phyloP scores from a whole-genome alignment of 1,140 invertebrate genomes.

The Melipona quadrifasciata region DNA sequence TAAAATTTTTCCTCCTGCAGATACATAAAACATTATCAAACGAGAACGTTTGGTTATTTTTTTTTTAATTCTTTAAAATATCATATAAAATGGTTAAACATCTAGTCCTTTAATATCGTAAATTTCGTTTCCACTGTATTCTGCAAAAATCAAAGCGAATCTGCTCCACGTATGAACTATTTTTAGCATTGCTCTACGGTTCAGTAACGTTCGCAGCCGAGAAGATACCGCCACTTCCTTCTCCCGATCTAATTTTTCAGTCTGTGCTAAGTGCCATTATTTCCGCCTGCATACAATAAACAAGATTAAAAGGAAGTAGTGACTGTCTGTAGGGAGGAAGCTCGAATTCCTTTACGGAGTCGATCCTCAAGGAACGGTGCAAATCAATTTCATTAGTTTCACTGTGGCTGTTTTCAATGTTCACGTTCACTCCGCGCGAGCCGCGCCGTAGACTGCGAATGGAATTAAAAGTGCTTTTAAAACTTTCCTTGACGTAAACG shows the following conservation, averaged over 20 bases:
- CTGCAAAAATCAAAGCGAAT: too few species aligned
- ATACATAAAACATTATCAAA: too few species aligned
- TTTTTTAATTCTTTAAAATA: too few species aligned
- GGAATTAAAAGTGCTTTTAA: conserved; percentile 32
- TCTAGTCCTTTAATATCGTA: too few species aligned
- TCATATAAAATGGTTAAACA: too few species aligned
- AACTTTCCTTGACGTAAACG: background rate
- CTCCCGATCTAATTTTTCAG: background rate
- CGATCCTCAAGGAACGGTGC: conserved; percentile 13
- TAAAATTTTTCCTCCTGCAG: too few species aligned
- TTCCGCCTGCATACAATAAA: background rate
- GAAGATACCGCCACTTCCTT: background rate
- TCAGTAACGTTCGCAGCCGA: background rate
- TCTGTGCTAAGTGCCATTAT: too few species aligned
- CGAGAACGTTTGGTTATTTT: too few species aligned
- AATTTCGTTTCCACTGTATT: too few species aligned
- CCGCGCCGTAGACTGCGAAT: background rate
- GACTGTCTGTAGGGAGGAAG: background rate
- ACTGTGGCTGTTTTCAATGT: conserved; percentile 22
- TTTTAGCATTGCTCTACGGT: background rate
- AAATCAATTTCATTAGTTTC: conserved; percentile 44
- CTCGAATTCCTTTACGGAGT: conserved; percentile 4
- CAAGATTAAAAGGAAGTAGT: conserved; percentile 5
- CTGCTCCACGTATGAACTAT: too few species aligned
- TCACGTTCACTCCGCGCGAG: background rate